Conservation (phyloP, 1,140 invertebrate genomes). For the Drosophila pallidifrons region DNA sequence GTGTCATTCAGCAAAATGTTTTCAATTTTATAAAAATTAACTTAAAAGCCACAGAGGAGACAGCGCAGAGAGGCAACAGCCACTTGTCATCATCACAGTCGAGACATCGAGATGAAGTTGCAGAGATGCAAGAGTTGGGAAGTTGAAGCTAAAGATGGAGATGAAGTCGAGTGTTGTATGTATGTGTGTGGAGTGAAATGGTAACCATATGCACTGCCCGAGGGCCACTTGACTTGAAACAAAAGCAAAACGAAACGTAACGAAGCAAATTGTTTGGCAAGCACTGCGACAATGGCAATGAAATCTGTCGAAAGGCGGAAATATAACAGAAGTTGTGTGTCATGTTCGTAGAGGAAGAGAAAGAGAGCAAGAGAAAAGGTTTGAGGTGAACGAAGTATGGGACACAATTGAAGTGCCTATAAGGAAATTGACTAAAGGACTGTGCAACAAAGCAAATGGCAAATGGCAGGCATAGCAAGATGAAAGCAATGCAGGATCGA, state of each 20-base stretch:
- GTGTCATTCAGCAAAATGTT: constrained; percentile 68
- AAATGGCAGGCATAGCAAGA: too few species aligned
- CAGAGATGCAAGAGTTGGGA: constrained; percentile 48
- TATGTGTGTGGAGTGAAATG: background rate
- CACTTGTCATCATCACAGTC: constrained; percentile 36
- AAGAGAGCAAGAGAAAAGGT: too few species aligned
- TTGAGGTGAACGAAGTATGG: background rate
- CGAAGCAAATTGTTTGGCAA: constrained; percentile 36
- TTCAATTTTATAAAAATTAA: constrained; percentile 73
- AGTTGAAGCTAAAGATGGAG: constrained; percentile 16
- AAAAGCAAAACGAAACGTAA: constrained; percentile 57
- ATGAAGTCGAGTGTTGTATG: background rate
- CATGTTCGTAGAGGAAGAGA: background rate
- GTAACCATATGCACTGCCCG: constrained; percentile 57
- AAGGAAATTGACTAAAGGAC: background rate
- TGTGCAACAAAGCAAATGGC: constrained; percentile 1
- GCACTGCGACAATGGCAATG: constrained; percentile 41
- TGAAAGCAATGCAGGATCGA: background rate
- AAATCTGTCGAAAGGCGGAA: constrained; percentile 33
- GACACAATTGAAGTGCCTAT: constrained; percentile 1
- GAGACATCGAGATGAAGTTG: constrained; percentile 25
- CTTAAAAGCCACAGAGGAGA: constrained; percentile 40
- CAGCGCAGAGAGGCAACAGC: constrained; percentile 9
- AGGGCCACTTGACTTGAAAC: constrained; percentile 68
- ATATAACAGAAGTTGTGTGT: constrained; percentile 14